These are phyloP conservation scores for Craseonycteris thonglongyai DNA, from an alignment of 2,113 vertebrate species.

Conservation along the genomic window DNA sequence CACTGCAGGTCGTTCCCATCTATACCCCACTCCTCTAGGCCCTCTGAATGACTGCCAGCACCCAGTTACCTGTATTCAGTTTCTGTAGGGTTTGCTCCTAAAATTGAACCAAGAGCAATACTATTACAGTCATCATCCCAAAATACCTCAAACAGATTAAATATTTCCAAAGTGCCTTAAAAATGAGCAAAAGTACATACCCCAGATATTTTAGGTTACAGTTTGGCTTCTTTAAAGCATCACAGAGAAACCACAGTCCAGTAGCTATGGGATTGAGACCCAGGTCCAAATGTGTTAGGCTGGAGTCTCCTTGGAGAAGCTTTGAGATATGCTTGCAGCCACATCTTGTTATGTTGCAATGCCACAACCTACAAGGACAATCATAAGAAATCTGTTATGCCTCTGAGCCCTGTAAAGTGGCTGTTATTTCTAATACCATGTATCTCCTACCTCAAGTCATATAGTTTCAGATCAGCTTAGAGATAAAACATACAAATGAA, in stretches of 20 bases:
- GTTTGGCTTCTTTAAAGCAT: neutral
- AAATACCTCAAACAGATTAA: neutral
- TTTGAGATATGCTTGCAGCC: neutral
- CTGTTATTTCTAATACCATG: accelerated
- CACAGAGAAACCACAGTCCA: neutral
- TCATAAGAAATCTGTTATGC: accelerated
- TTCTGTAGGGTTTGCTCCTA: neutral
- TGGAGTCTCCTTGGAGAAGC: neutral
- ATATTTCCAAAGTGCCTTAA: neutral
- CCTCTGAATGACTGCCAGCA: neutral
- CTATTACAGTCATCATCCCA: too few relatives aligned
- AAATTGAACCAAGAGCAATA: neutral
- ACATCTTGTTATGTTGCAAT: neutral
- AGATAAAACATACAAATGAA: neutral
- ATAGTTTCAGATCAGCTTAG: accelerated
- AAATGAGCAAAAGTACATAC: neutral
- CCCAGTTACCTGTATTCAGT: neutral
- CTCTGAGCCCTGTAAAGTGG: accelerated
- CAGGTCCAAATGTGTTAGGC: neutral
- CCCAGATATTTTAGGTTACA: neutral
- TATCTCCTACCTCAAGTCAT: accelerated
- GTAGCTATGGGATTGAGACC: neutral
- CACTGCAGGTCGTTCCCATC: too few relatives aligned
- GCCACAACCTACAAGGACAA: neutral
- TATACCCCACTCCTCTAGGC: neutral